Evolutionary conservation across 2,888 invertebrate genomes (phyloP).

Genomic region (Eueremaeus valkanovi): DNA sequence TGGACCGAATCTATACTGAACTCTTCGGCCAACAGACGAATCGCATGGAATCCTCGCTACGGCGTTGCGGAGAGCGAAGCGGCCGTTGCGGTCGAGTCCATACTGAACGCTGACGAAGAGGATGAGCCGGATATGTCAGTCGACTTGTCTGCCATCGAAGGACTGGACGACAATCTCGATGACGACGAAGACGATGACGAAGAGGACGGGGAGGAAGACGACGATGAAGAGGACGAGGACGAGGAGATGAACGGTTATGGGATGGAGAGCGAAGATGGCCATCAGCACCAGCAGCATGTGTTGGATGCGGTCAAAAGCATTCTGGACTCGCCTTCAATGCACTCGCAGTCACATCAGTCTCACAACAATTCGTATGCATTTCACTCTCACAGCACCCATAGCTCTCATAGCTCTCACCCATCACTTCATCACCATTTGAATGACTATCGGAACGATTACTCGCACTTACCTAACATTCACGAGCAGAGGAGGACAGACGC

Average conservation of each 20-base stretch:
- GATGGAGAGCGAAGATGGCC: not conserved
- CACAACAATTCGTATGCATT: conserved; percentile 28
- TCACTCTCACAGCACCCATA: not conserved
- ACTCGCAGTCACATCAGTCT: conserved; percentile 15
- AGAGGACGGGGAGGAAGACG: conserved; percentile 41
- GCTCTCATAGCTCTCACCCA: not conserved
- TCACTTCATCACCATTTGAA: conserved; percentile 29
- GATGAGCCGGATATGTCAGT: conserved; percentile 35
- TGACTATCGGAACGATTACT: conserved; percentile 30
- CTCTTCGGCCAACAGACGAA: conserved; percentile 23
- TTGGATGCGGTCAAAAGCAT: conserved; percentile 76
- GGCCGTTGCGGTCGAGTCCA: conserved; percentile 39
- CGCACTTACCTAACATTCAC: conserved; percentile 29
- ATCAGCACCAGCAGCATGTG: conserved; percentile 53
- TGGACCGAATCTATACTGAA: conserved; percentile 22
- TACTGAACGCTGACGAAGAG: conserved; percentile 29
- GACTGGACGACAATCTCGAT: conserved; percentile 39
- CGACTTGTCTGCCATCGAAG: conserved; percentile 43
- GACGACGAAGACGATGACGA: conserved; percentile 44
- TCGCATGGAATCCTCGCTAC: conserved; percentile 33
- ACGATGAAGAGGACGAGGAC: conserved; percentile 40
- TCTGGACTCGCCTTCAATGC: conserved; percentile 56
- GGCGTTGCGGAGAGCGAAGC: conserved; percentile 35
- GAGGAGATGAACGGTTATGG: not conserved
- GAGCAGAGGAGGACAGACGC: conserved; percentile 16